Evolutionary conservation across 23 tunicate genomes (phyloP), one percentile per base, ranked within the genome.

Genomic region (Corella eumyota): DNA sequence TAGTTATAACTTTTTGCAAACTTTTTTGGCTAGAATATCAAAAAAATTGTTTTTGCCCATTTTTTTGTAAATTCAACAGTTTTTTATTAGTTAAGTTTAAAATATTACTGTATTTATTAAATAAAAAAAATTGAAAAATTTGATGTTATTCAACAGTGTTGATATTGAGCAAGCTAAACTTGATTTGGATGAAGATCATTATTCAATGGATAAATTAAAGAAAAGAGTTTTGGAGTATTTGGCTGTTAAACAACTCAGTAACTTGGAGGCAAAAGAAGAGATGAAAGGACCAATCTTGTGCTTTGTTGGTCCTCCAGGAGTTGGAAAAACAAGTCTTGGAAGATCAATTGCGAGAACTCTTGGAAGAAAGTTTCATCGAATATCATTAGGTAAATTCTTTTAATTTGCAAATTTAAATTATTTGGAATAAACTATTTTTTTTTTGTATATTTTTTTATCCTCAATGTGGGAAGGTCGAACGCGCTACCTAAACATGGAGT

Each of bases 221-320:
- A 60, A 56, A 64, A 36, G 85, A 31, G 70, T 78, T n/a, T 63
- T 78, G 30, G 85, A 78, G 24, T 78, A 78, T 38, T 45, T 78
- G 55, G 85, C 85, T 11, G 85, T 78, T 7, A 70, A 60, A 5
- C 65, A 68, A 48, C 44, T 78, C 46, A 53, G 56, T 23, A n/a
- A 64, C 23, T 59, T 62, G 4, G 44, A 69, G 20, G 28, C 55
- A 6, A 36, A 47, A 19, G 46, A 32, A 2, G 38, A 38, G 33
- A 35, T 76, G 36, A 67, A 52, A 57, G 74, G 74, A 30, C 85
- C 76, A n/a, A 78, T 78, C 17, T 38, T 78, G 32, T 78, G 85
- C 38, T 69, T 78, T 38, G 76, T 78, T 30, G 85, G 85, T 11
- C 85, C 85, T 0, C 85, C 85, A 0, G 85, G 85, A 9, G 76